These are phyloP conservation scores for Rhagonycha lutea DNA, from an alignment of 2,888 invertebrate genomes.

Conservation along the genomic window DNA sequence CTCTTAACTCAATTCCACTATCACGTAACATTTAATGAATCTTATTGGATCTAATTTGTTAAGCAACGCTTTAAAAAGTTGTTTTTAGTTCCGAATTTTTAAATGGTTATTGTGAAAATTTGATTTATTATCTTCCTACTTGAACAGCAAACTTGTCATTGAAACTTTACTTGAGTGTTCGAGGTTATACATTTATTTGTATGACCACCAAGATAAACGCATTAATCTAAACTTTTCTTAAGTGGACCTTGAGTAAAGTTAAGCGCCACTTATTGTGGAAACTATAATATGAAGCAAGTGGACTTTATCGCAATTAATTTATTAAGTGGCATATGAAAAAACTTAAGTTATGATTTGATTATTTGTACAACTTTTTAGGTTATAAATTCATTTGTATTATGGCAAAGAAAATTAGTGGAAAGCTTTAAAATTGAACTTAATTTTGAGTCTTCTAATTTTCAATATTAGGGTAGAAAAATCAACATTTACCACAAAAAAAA, in stretches of 20 bases:
- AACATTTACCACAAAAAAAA: too few relatives aligned
- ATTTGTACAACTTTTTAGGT: background rate
- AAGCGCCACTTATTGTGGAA: background rate
- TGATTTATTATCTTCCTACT: background rate
- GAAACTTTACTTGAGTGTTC: too few relatives aligned
- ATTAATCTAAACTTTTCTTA: background rate
- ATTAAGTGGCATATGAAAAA: background rate
- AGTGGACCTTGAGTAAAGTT: background rate
- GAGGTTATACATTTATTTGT: too few relatives aligned
- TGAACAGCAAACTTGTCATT: too few relatives aligned
- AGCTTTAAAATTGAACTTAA: too few relatives aligned
- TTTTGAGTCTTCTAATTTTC: too few relatives aligned
- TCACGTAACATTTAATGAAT: background rate
- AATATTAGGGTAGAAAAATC: too few relatives aligned
- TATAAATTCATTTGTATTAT: background rate
- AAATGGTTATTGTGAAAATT: background rate
- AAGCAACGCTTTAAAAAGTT: background rate
- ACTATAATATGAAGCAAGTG: background rate
- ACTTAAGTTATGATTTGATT: background rate
- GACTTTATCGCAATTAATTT: background rate
- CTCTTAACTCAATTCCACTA: background rate
- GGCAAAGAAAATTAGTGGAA: too few relatives aligned
- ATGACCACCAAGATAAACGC: background rate
- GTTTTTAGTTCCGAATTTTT: background rate
- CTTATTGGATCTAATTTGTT: background rate